These are phyloP conservation scores for Yponomeuta sedellus DNA, from an alignment of 2,888 invertebrate genomes.

Conservation along the genomic window DNA sequence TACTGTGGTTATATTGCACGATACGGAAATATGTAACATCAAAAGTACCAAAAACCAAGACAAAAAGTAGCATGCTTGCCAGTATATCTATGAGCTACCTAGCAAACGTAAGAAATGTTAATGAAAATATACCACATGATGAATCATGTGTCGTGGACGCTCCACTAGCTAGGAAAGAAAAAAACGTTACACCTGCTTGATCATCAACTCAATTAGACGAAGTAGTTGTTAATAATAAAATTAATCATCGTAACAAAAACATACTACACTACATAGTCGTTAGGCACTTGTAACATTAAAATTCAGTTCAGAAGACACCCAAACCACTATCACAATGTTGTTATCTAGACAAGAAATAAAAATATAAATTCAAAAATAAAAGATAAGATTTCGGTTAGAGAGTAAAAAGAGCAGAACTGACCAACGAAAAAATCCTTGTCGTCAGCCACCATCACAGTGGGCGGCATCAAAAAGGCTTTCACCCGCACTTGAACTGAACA, in stretches of 20 bases:
- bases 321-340: slow-evolving; percentile 54
- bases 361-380: slow-evolving; percentile 18
- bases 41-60: not conserved
- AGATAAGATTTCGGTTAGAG: slow-evolving; percentile 3
- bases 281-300: not conserved
- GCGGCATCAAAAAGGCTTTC: not conserved
- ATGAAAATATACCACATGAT: not conserved
- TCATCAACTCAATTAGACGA: not conserved
- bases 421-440: slow-evolving; percentile 2
- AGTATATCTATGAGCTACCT: not conserved
- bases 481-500: not conserved
- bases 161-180: not conserved
- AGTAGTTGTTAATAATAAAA: not conserved
- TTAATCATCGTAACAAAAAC: not conserved
- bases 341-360: slow-evolving; percentile 45
- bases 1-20: too few species aligned
- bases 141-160: slow-evolving; percentile 4
- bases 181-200: slow-evolving; percentile 6
- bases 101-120: not conserved
- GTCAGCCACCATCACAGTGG: slow-evolving; percentile 2
- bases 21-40: not conserved
- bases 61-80: not conserved
- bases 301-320: slow-evolving; percentile 15
- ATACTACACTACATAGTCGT: not conserved
- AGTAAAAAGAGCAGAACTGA: not conserved